These are phyloP conservation scores for Lepidurus couesii DNA, from an alignment of 1,140 invertebrate genomes.

Conservation along the genomic window DNA sequence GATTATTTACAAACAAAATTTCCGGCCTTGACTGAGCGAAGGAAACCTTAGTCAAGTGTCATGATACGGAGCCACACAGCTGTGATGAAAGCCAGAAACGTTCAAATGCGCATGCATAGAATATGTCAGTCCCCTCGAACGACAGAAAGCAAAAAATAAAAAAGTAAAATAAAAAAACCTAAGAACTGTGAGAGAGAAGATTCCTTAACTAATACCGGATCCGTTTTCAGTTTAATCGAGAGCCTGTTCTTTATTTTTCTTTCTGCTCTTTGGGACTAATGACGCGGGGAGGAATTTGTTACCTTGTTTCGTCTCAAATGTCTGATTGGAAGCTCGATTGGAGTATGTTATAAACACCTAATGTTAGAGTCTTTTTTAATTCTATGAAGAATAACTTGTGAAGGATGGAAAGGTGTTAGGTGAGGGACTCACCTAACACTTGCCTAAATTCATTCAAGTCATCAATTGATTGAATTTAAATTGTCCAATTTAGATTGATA, in stretches of 20 bases:
- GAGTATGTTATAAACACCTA: not conserved
- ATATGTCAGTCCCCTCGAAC: conserved; percentile 4
- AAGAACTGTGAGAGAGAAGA: too few species aligned
- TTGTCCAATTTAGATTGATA: too few species aligned
- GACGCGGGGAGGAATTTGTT: not conserved
- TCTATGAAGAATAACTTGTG: too few species aligned
- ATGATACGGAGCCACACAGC: not conserved
- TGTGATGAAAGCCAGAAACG: conserved; percentile 17
- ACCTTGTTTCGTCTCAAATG: not conserved
- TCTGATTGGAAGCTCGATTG: not conserved
- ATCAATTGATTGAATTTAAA: too few species aligned
- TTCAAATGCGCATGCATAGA: conserved; percentile 27
- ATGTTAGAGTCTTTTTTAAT: too few species aligned
- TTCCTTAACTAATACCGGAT: not conserved
- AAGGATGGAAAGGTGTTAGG: too few species aligned
- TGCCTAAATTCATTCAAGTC: too few species aligned
- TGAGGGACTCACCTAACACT: too few species aligned
- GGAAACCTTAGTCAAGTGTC: conserved; percentile 11
- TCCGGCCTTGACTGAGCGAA: not conserved
- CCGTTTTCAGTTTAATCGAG: not conserved
- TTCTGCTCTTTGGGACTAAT: not conserved
- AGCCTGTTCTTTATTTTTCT: not conserved
- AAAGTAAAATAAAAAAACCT: too few species aligned
- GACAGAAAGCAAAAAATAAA: too few species aligned
- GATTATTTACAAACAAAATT: conserved; percentile 16